Conservation (phyloP, 2,888 invertebrate genomes). For the Auanema freiburgensis region DNA sequence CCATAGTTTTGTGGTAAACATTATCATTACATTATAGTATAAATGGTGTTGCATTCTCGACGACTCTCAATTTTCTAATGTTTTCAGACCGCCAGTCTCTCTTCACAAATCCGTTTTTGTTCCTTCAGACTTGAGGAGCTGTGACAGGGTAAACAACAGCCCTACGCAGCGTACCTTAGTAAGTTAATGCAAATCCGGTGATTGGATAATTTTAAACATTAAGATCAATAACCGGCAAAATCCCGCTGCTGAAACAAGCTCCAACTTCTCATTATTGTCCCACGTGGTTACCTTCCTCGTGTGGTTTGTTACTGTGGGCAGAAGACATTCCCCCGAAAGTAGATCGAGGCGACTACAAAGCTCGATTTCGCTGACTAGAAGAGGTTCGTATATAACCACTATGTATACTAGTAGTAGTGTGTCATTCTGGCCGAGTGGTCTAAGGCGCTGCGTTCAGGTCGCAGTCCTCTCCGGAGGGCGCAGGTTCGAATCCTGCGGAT, state of each 20-base stretch:
- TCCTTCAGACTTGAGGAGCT: not conserved
- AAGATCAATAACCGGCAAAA: constrained; percentile 11
- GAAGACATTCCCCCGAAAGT: constrained; percentile 18
- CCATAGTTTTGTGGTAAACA: no score
- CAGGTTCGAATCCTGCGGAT: constrained; percentile 57
- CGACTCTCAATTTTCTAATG: no score
- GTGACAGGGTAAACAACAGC: not conserved
- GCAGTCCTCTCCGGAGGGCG: constrained; percentile 71
- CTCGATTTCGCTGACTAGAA: constrained; percentile 22
- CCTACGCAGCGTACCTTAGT: constrained; percentile 12
- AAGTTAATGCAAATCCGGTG: not conserved
- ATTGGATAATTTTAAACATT: not conserved
- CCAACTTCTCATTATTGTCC: constrained; percentile 20
- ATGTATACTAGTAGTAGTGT: not conserved
- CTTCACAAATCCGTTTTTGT: not conserved
- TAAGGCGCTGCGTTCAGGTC: constrained; percentile 79
- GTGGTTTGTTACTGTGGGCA: constrained; percentile 7
- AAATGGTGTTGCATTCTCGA: no score
- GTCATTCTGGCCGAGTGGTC: not conserved
- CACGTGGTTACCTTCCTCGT: constrained; percentile 11
- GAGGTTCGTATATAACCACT: not conserved
- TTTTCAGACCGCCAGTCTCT: no score
- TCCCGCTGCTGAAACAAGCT: constrained; percentile 26
- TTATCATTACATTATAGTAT: no score
- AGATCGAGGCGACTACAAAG: constrained; percentile 16